Conservation (phyloP, 2,888 invertebrate genomes). For the Rotaria macrura region DNA sequence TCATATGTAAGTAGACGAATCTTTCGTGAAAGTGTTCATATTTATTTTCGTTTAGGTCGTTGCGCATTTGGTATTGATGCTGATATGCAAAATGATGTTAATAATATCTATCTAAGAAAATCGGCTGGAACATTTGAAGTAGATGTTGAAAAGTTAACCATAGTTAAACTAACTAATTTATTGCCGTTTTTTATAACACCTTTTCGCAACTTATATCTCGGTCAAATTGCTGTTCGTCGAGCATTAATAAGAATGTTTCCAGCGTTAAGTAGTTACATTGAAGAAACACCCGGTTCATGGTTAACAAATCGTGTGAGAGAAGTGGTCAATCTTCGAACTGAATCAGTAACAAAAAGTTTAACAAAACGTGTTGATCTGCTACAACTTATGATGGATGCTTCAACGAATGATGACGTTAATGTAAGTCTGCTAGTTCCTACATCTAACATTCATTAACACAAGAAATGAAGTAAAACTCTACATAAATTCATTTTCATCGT, state of each 20-base stretch:
- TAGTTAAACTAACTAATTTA: not conserved
- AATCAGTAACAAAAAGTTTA: too few relatives aligned
- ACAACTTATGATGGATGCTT: not conserved
- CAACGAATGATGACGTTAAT: not conserved
- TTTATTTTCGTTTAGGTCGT: not conserved
- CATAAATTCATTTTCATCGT: too few relatives aligned
- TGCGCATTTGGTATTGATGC: constrained; percentile 17
- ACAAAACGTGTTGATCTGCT: not conserved
- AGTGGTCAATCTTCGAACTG: not conserved
- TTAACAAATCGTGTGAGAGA: not conserved
- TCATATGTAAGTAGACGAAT: not conserved
- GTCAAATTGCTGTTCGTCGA: not conserved
- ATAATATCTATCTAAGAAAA: not conserved
- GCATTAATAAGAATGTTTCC: not conserved
- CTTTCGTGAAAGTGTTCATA: not conserved
- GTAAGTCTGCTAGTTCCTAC: not conserved
- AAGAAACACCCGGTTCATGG: not conserved
- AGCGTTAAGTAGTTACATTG: not conserved
- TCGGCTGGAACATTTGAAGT: not conserved
- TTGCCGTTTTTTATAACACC: not conserved
- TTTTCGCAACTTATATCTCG: not conserved
- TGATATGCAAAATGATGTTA: not conserved
- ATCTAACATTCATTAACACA: too few relatives aligned
- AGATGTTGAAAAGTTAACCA: not conserved
- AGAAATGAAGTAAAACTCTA: too few relatives aligned